Evolutionary conservation across 2,113 vertebrate species (phyloP), one percentile per base, ranked within the genome.

Genomic region (Phyllopteryx taeniolatus): DNA sequence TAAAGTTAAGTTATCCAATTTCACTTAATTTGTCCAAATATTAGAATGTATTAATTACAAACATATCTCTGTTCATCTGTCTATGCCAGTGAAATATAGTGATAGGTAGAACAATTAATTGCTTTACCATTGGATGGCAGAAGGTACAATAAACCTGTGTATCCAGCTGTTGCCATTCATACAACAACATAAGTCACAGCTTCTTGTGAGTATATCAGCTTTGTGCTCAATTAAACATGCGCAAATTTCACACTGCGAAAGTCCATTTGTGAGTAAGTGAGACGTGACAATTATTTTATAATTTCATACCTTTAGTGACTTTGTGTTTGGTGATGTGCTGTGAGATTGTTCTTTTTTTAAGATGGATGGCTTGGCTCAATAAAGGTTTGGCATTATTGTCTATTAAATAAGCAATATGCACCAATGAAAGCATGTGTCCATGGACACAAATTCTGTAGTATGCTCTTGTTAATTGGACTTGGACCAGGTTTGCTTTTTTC

Each of bases 401-500:
- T 51, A 15, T 51, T 5, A 3, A 17, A 51, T 19, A 51, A 6
- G 70, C 43, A 70, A 67, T 49, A 17, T 70, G 56, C 22, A 70
- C 46, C 17, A 73, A 43, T 20, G 63, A 46, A 31, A 69, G 15
- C 46, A 69, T 62, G 35, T 10, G 20, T 66, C 19, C 20, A 69
- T 27, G 49, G 42, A 73, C 19, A 44, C 47, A 14, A 19, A 7
- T 17, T 33, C 2, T 64, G 49, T 75, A 73, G 53, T 63, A 71
- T 81, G 59, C 46, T 11, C n/a, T 56, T 53, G 77, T 75, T 80
- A 76, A 70, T 80, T 71, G 74, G 59, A 60, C 49, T 56, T 71
- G 35, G 62, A 67, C 64, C 47, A 56, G 75, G 76, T 84, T 87
- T 81, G 51, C 75, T 80, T 79, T 79, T 62, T 59, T 67, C 61